Conservation (phyloP, 2,113 vertebrate species). For the Motacilla tschutschensis region DNA sequence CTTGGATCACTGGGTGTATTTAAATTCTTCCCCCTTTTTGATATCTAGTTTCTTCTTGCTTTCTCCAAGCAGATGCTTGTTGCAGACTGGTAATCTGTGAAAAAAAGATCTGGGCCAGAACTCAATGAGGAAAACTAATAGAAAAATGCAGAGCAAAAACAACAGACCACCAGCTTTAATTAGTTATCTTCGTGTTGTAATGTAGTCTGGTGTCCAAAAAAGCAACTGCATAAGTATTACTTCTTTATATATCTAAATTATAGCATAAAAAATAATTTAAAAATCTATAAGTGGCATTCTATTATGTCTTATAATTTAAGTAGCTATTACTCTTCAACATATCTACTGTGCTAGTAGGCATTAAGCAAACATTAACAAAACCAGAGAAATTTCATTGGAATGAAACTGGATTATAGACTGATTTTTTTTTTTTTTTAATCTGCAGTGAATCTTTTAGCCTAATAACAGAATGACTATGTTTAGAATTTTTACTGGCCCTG, state of each 20-base stretch:
- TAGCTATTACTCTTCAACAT: not conserved
- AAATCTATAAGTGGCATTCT: constrained; percentile 2
- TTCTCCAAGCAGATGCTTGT: not conserved
- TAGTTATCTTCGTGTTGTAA: not conserved
- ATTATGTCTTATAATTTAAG: constrained; percentile 5
- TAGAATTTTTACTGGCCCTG: not conserved
- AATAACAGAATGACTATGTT: not conserved
- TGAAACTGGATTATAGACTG: not conserved
- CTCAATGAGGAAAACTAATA: not conserved
- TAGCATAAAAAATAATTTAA: not conserved
- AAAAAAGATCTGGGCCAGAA: not conserved
- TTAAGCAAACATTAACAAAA: constrained; percentile 41
- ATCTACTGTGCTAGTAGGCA: not conserved
- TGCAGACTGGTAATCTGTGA: not conserved
- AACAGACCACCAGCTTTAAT: not conserved
- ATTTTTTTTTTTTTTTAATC: not conserved
- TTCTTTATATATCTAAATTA: not conserved
- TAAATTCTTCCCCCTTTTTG: not conserved
- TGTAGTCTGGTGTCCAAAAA: not conserved
- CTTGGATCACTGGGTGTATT: not conserved
- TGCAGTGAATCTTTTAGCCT: not conserved
- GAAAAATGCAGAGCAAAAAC: not conserved
- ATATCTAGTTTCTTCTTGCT: not conserved
- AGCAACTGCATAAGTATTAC: not conserved
- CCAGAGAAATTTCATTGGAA: not conserved